Percentiles rank a stretch among this genome's conserved stretches.
Conservation (phyloP, 2,888 invertebrate genomes). For the Campoplex capitator region DNA sequence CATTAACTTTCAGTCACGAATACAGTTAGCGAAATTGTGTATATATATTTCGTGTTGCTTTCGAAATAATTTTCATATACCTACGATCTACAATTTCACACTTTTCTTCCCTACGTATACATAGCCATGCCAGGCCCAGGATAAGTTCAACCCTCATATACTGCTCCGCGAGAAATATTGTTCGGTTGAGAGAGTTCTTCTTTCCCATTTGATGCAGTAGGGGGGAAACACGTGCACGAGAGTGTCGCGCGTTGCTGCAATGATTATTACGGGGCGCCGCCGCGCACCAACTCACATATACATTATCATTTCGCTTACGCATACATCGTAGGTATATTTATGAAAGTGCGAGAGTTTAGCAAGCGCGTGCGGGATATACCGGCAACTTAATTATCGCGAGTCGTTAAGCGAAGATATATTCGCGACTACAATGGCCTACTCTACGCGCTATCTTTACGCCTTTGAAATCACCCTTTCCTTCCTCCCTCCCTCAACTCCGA, state of each 20-base stretch:
- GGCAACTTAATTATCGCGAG: slow-evolving; percentile 67
- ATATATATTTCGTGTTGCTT: slow-evolving; percentile 22
- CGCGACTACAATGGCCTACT: slow-evolving; percentile 4
- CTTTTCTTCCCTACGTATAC: slow-evolving; percentile 70
- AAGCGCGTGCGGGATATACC: slow-evolving; percentile 49
- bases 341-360: slow-evolving; percentile 20
- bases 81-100: slow-evolving; percentile 43
- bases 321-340: background rate
- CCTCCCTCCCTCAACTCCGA: background rate
- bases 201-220: background rate
- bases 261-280: slow-evolving; percentile 67
- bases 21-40: background rate
- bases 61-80: slow-evolving; percentile 48
- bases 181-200: slow-evolving; percentile 49
- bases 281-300: background rate
- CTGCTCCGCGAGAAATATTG: slow-evolving; percentile 44
- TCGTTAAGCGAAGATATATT: slow-evolving; percentile 66
- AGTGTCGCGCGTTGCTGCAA: slow-evolving; percentile 56
- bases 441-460: slow-evolving; percentile 29
- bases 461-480: background rate
- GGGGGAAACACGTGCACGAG: slow-evolving; percentile 60
- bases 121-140: slow-evolving; percentile 51
- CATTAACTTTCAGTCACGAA: background rate
- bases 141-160: slow-evolving; percentile 18
- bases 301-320: background rate